Base-by-base conservation (phyloP, 2,797 vertebrate genomes). In the Brotula barbata region DNA sequence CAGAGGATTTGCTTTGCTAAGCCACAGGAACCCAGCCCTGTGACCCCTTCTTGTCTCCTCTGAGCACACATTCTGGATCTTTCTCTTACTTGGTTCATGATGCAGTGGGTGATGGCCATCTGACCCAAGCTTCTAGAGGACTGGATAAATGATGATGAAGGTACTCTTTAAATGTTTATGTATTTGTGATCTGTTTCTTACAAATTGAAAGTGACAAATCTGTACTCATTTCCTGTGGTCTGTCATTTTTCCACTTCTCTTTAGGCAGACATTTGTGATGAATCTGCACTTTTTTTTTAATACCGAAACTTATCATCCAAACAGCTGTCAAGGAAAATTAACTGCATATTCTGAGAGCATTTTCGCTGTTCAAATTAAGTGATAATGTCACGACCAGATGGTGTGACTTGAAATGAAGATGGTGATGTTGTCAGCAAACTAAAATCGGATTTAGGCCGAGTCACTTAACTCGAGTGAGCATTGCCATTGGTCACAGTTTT, bases 1-100 rank as follows among this genome's bases (percentile, higher is more conserved):
- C 59, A 67, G 75, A 85, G 90, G 90, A 92, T 92, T 92, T 91
- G 65, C 81, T 36, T 40, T 61, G 64, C 78, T 91, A 91, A 92
- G 77, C 88, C 78, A 71, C 47, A 75, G 75, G 68, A 85, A 86
- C 84, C 64, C 64, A 72, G 68, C 82, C 82, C 58, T 77, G 49
- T 88, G 80, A 88, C 85, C 81, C 77, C 42, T 31, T 52, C 57
- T 21, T 67, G 56, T 67, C 68, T 72, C 69, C 9, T 34, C 28
- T 39, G 40, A 71, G 37, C 57, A 45, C 13, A 61, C 23, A 11
- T 37, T 64, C 53, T 22, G 68, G 21, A 19, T 16, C n/a, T 41
- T 8, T 37, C 28, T 60, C 55, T 41, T 23, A 31, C 31, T 68
- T 55, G 43, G 42, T 21, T 48, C 51, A 16, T 47, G 46, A 68